Conservation (phyloP, 35 echinoderm and acorn worm genomes). For the Eucidaris tribuloides region DNA sequence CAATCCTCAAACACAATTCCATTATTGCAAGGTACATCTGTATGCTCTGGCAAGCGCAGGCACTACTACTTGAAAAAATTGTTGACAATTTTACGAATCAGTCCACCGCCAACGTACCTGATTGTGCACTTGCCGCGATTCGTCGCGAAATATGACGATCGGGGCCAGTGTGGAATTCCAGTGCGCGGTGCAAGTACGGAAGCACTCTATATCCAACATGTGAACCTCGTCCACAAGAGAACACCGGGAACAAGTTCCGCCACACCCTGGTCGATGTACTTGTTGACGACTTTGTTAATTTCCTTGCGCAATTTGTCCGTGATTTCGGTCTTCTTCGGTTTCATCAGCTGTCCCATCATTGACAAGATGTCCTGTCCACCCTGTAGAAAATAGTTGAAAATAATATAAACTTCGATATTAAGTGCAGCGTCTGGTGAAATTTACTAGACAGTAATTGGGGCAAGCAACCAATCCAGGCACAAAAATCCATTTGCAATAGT, state of each 20-base stretch:
- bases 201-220: constrained; percentile 98
- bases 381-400: constrained; percentile 70
- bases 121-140: constrained; percentile 93
- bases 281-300: constrained; percentile 99
- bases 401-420: no score
- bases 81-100: no score
- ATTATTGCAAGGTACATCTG: no score
- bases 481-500: no score
- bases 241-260: constrained; percentile 96
- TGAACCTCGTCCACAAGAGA: constrained; percentile 98
- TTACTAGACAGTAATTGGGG: no score
- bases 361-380: constrained; percentile 99
- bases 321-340: constrained; percentile 99
- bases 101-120: no score
- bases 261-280: constrained; percentile 99
- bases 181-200: constrained; percentile 94
- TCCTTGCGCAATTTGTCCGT: constrained; percentile 98
- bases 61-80: not conserved
- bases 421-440: no score
- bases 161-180: constrained; percentile 91
- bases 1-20: no score
- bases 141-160: constrained; percentile 96
- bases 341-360: constrained; percentile 99
- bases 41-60: no score
- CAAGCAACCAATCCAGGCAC: no score